Conservation (phyloP, 2,113 vertebrate species). For the Ibidorhyncha struthersii region DNA sequence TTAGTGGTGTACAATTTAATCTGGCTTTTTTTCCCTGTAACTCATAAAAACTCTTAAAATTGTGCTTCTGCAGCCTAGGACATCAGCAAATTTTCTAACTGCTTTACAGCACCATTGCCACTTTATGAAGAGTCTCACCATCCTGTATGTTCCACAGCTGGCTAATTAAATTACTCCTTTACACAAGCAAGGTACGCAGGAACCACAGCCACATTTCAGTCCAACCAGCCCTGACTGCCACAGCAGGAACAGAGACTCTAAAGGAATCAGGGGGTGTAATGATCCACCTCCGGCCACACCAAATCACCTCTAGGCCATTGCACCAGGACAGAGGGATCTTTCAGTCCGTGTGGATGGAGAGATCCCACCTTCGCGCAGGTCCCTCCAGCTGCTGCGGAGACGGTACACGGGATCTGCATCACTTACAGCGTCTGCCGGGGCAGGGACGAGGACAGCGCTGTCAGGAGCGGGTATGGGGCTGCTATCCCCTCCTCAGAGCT, state of each 20-base stretch:
- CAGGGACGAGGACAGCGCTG: accelerated
- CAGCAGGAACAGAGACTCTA: not conserved
- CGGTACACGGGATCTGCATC: accelerated
- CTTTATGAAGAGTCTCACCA: not conserved
- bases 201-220: not conserved
- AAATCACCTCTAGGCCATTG: too few species aligned
- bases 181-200: not conserved
- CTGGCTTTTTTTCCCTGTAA: not conserved
- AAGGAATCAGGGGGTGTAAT: not conserved
- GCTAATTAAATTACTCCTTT: not conserved
- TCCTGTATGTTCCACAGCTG: not conserved
- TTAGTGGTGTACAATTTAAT: not conserved
- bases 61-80: not conserved
- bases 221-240: not conserved
- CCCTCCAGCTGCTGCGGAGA: not conserved
- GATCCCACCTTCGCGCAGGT: not conserved
- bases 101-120: not conserved
- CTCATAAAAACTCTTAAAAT: not conserved
- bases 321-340: too few species aligned
- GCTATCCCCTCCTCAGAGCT: not conserved
- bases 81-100: constrained; percentile 20
- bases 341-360: accelerated
- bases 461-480: accelerated
- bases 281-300: not conserved
- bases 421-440: not conserved